phyloP scores from a whole-genome alignment of 2,113 vertebrate genomes.

The Oenanthe melanoleuca region DNA sequence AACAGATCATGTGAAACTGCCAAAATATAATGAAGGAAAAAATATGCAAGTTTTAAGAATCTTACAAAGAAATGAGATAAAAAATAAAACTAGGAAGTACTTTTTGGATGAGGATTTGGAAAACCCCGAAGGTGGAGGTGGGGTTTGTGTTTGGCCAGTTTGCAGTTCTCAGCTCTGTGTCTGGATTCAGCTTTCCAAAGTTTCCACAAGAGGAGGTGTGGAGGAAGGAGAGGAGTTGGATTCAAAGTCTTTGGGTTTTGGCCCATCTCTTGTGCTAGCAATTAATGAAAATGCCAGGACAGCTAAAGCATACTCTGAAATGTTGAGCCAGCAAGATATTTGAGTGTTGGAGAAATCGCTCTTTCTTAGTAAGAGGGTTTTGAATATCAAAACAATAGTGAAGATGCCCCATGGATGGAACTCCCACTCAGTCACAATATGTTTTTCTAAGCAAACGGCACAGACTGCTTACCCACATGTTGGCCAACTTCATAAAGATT shows the following conservation, averaged over 20 bases:
- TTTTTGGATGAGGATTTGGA: slow-evolving; percentile 10
- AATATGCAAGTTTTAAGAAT: neutral
- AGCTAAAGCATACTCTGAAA: slow-evolving; percentile 3
- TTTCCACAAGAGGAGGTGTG: neutral
- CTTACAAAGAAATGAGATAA: neutral
- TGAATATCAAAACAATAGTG: neutral
- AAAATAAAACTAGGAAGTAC: neutral
- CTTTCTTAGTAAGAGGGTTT: neutral
- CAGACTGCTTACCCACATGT: rapidly evolving
- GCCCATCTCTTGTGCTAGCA: neutral
- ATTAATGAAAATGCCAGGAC: slow-evolving; percentile 32
- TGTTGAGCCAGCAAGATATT: neutral
- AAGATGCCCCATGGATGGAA: neutral
- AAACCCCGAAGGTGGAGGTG: neutral
- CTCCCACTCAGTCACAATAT: neutral
- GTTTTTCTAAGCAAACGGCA: neutral
- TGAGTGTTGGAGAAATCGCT: neutral
- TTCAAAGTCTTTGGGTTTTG: neutral
- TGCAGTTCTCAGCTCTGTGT: neutral
- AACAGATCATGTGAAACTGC: neutral
- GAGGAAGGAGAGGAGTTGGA: neutral
- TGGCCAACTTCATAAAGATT: neutral
- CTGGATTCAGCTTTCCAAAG: slow-evolving; percentile 21
- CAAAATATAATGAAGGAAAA: neutral
- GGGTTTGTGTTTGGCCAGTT: neutral